Percentiles rank a stretch among this genome's conserved stretches.
phyloP scores from a whole-genome alignment of 2,888 invertebrate genomes.

The Sesia bembeciformis region DNA sequence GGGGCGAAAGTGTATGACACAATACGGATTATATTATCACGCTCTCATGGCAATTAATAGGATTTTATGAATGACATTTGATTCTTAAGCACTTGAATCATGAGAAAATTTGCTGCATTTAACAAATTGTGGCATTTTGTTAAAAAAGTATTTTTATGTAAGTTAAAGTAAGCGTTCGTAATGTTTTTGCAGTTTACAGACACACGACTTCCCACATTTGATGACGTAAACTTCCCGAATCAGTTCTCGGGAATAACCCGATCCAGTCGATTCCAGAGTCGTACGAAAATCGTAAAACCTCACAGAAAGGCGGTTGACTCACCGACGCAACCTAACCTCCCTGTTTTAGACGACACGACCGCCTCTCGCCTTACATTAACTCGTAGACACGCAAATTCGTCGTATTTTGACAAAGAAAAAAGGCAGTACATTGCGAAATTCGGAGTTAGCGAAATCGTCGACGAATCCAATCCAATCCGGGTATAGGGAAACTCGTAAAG shows the following conservation, averaged over 20 bases:
- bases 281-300: constrained; percentile 63
- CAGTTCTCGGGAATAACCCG: constrained; percentile 47
- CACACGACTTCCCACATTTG: constrained; percentile 40
- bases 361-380: constrained; percentile 55
- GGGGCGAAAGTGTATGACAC: constrained; percentile 43
- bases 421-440: constrained; percentile 47
- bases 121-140: too few relatives aligned
- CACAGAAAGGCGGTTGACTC: constrained; percentile 33
- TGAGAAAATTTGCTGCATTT: background rate
- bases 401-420: constrained; percentile 37
- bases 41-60: constrained; percentile 26
- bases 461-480: constrained; percentile 19
- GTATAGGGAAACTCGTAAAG: constrained; percentile 40
- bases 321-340: constrained; percentile 40
- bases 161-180: background rate
- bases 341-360: constrained; percentile 54
- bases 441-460: constrained; percentile 36
- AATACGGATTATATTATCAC: constrained; percentile 37
- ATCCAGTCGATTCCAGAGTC: constrained; percentile 46
- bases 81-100: constrained; percentile 12
- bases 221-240: constrained; percentile 58
- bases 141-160: too few relatives aligned
- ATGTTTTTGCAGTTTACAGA: constrained; percentile 27
- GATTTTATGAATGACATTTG: constrained; percentile 11
- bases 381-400: constrained; percentile 52